Evolutionary conservation across 2,888 invertebrate genomes (phyloP).

Genomic region (Hydriomena furcata): DNA sequence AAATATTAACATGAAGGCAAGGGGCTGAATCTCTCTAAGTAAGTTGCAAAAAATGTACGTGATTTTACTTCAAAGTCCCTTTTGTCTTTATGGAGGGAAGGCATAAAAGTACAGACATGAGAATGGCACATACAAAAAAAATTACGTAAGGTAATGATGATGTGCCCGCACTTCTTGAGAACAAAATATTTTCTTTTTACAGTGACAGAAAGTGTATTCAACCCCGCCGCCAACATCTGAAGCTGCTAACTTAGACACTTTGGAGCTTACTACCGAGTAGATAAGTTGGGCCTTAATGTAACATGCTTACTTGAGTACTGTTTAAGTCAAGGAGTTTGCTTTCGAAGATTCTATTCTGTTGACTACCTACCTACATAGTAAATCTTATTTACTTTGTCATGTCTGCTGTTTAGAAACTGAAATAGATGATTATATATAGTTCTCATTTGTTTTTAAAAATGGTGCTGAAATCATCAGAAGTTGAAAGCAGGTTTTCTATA

Average conservation of each 20-base stretch:
- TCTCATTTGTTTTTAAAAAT: too few relatives aligned
- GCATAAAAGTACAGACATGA: conserved; percentile 80
- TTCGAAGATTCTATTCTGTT: conserved; percentile 9
- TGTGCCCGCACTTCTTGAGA: conserved; percentile 75
- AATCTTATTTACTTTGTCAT: conserved; percentile 1
- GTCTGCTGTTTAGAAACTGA: not conserved
- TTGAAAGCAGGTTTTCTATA: too few relatives aligned
- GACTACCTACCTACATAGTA: conserved; percentile 6
- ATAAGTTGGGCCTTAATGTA: conserved; percentile 36
- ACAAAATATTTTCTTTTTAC: conserved; percentile 78
- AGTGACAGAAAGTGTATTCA: conserved; percentile 74
- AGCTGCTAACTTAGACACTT: conserved; percentile 44
- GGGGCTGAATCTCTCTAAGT: conserved; percentile 83
- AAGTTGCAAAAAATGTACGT: conserved; percentile 84
- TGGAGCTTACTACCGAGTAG: conserved; percentile 35
- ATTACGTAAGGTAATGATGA: conserved; percentile 82
- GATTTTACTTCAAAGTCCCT: conserved; percentile 84
- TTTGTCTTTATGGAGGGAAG: conserved; percentile 82
- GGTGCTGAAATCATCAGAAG: too few relatives aligned
- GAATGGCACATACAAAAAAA: conserved; percentile 81
- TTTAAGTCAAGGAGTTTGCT: conserved; percentile 27
- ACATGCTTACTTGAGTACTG: conserved; percentile 29
- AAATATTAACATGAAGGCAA: conserved; percentile 83
- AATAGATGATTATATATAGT: not conserved
- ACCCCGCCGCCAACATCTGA: conserved; percentile 60